Base-by-base conservation (phyloP, 2,113 vertebrate genomes). In the Apodemus speciosus region DNA sequence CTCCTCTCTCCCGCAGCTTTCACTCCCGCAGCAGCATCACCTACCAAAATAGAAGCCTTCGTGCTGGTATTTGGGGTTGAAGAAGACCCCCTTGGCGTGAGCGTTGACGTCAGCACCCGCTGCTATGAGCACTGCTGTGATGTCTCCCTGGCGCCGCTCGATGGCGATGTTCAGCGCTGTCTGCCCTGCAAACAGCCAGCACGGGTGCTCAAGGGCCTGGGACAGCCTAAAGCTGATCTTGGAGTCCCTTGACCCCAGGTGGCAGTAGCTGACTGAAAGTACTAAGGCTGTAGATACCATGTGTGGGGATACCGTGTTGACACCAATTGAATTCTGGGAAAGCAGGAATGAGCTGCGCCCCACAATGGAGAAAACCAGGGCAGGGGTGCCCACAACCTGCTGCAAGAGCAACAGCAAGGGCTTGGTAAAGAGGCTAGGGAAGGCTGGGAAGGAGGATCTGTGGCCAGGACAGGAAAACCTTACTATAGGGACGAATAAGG, bases 31-130 rank as follows among this genome's bases (percentile, higher is more conserved):
- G 6, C 23, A 1, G 9, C 1, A 0, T 6, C 86, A 97, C 98
- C 95, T 97, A 99, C 98, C 98, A 30, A 99, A 99, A 95, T 99
- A 99, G 97, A 99, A 99, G 62, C 98, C 98, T 95, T 98, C 98
- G 20, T 98, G 98, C 90, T 98, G 98, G 91, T 97, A 96, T 85
- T 98, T 98, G 88, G 98, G 98, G 91, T 98, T 98, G 97, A 99
- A 99, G 97, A 99, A 99, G 92, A 98, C 85, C 0, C 98, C 98
- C 96, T 98, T 97, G 53, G 98, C 98, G 0, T 88, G 97, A 27
- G 98, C 98, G 27, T 99, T 98, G 94, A 99, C 98, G 58, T 98
- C 98, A 0, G 98, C 98, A 16, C 98, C 98, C 0, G 98, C 98
- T 4, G 97, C 97, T 16, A 99, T 98, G n/a, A 99, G 97, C 91